Evolutionary conservation across 1,140 invertebrate genomes (phyloP).

Genomic region (Elymnias hypermnestra): DNA sequence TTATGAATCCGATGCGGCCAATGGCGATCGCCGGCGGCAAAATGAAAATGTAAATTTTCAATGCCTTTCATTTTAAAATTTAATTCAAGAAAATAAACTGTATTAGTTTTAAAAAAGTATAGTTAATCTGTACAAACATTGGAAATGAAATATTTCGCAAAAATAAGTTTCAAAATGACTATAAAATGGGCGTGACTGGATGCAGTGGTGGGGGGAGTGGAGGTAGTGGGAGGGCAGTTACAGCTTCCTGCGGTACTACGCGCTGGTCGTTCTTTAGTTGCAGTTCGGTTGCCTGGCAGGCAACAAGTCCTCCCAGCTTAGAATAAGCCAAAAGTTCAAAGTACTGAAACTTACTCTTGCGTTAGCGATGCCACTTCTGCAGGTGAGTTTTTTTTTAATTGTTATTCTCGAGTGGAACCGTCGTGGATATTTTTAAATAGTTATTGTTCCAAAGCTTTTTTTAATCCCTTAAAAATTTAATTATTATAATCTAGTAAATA

Average conservation of each 20-base stretch:
- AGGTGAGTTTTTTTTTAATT: conserved; percentile 36
- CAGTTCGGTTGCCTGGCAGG: conserved; percentile 35
- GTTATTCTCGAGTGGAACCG: too few relatives aligned
- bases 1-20: background rate
- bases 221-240: conserved; percentile 25
- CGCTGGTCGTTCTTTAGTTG: conserved; percentile 32
- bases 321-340: conserved; percentile 16
- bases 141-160: too few relatives aligned
- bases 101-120: too few relatives aligned
- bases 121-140: too few relatives aligned
- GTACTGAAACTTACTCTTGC: conserved; percentile 37
- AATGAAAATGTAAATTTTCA: too few relatives aligned
- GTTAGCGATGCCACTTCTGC: conserved; percentile 56
- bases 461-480: too few relatives aligned
- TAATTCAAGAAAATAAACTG: too few relatives aligned
- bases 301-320: conserved; percentile 29
- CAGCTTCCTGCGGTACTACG: conserved; percentile 45
- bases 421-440: too few relatives aligned
- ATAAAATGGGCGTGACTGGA: conserved; percentile 22
- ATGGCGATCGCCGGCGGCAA: background rate
- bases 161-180: conserved; percentile 3
- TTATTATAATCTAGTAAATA: too few relatives aligned
- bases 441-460: too few relatives aligned
- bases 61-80: background rate
- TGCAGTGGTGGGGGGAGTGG: conserved; percentile 16